Evolutionary conservation across 2,113 vertebrate species (phyloP), one percentile per base, ranked within the genome.

Genomic region (Lichenostomus cassidix): DNA sequence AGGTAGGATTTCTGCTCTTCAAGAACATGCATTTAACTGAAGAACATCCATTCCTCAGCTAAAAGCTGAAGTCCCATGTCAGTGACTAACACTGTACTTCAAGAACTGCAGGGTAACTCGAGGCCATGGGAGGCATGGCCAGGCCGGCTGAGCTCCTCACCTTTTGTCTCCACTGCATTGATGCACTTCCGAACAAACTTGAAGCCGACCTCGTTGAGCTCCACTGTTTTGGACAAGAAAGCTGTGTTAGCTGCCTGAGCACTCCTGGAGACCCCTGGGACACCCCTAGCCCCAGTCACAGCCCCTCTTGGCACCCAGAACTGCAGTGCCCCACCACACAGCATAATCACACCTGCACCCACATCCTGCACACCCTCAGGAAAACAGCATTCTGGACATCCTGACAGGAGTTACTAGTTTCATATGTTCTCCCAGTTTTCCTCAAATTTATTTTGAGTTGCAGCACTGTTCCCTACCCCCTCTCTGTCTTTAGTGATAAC

Each of bases 151-250:
- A 21, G 47, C 22, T 17, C 62, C 97, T 94, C 89, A 99, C 99
- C 99, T 98, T 99, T 99, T 2, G 98, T 98, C 96, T 99, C 99
- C 84, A 99, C 97, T 3, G 97, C 98, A 79, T 99, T 99, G 97
- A 99, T 99, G 98, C 99, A 99, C 92, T 98, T 99, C 85, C 98
- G 97, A 59, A 99, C 99, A 92, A 99, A 99, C 96, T 99, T 99
- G 97, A 99, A 99, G 84, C 99, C 99, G 7, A 98, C 97, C 95
- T 99, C 99, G 64, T 99, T 99, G 95, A 99, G 97, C 80, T 99
- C 99, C 99, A 99, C 99, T 99, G 96, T 90, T 75, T 83, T 31
- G 69, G 77, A 81, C 4, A 96, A 97, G 83, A 81, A 89, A 94
- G 35, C 2, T 8, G 16, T 27, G 24, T 97, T 79, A 97, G 86